Evolutionary conservation across 1,140 invertebrate species (phyloP), one percentile per base, ranked within the genome.

Genomic region (Babylonia areolata): DNA sequence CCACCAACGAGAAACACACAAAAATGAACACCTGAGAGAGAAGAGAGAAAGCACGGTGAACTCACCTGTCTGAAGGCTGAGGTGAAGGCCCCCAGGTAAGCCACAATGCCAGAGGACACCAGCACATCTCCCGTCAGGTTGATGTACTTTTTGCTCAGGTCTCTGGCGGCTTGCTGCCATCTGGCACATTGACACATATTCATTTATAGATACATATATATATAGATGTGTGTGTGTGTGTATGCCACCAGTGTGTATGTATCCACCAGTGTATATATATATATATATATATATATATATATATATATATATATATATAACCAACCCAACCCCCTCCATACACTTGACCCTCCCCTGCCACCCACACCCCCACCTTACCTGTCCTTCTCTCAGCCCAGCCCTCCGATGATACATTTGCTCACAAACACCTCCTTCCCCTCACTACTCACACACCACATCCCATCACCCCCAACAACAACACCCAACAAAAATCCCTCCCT

Each of bases 111-210:
- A 80, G 94, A 93, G 33, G 93, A 94, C 17, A 94, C 89, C 23
- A 95, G 89, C n/a, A 95, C 92, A 87, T 95, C 94, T 35, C 94
- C 94, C 9, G 93, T 94, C 86, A 94, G 86, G 88, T 95, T 95
- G 46, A 90, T 93, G 86, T 94, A 94, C 84, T 91, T 91, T 54
- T 92, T 90, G 31, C 91, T 92, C 23, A 95, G 90, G 20, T 91
- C 88, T 51, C 88, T 84, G 9, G 94, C 94, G 51, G 93, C 92
- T 39, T 92, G 84, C 54, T 90, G 92, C 94, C 94, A 95, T 87
- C 93, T 93, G 84, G 3, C 33, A 40, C 75, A 77, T 35, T 9
- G 11, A 12, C 71, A 75, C 35, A 46, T 46, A 46, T 15, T 46
- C 42, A 46, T 6, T n/a, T 46, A 46, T 15, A 46, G 5, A 46